Evolutionary conservation across 1,140 invertebrate species (phyloP).

Genomic region (Cherax destructor): DNA sequence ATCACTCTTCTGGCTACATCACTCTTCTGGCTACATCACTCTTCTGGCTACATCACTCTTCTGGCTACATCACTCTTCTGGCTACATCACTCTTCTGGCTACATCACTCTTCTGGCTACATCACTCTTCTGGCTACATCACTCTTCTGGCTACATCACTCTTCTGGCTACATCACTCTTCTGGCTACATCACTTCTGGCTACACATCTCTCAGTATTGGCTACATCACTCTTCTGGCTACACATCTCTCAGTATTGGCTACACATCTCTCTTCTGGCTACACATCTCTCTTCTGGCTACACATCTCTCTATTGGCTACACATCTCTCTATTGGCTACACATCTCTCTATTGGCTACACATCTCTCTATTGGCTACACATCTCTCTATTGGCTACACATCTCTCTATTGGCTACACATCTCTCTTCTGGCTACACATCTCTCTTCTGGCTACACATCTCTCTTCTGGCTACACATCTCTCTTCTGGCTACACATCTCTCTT

Average conservation of each 20-base stretch:
- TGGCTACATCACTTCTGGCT: too few species aligned
- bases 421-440: background rate
- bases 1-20: too few species aligned
- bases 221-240: background rate
- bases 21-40: background rate
- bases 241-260: too few species aligned
- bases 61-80: background rate
- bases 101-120: background rate
- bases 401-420: background rate
- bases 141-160: background rate
- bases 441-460: background rate
- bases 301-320: too few species aligned
- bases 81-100: background rate
- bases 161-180: background rate
- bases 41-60: background rate
- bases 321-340: background rate
- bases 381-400: background rate
- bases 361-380: background rate
- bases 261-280: background rate
- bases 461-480: background rate
- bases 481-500: background rate
- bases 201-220: too few species aligned
- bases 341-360: background rate
- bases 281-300: background rate
- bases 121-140: background rate